These are phyloP conservation scores for Siphonodentalium dalli DNA, from an alignment of 2,888 invertebrate genomes.

Conservation along the genomic window DNA sequence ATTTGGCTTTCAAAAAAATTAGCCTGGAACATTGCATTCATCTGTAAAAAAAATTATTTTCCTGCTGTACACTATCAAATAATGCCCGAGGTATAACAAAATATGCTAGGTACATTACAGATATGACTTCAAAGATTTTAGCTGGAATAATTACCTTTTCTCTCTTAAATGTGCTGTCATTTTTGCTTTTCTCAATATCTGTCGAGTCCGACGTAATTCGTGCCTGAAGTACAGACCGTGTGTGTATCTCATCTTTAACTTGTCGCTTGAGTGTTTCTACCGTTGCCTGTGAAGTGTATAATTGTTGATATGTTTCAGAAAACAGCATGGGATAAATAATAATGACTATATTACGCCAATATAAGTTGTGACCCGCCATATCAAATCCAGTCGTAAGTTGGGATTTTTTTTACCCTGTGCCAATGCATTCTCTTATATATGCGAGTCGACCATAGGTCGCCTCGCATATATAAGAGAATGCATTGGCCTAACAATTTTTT, in stretches of 20 bases:
- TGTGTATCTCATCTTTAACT: slow-evolving; percentile 62
- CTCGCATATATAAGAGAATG: too few species aligned
- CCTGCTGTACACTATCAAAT: neutral
- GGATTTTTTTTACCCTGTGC: too few species aligned
- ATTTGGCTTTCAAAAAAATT: neutral
- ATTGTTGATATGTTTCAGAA: too few species aligned
- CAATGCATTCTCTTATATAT: too few species aligned
- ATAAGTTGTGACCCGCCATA: too few species aligned
- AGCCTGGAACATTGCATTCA: too few species aligned
- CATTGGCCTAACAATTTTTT: too few species aligned
- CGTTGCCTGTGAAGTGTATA: slow-evolving; percentile 38
- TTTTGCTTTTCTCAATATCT: slow-evolving; percentile 45
- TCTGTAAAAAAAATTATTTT: neutral
- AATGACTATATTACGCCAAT: too few species aligned
- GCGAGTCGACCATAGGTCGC: too few species aligned
- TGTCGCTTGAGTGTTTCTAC: slow-evolving; percentile 53
- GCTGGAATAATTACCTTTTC: slow-evolving; percentile 44
- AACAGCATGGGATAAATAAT: too few species aligned
- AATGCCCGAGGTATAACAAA: neutral
- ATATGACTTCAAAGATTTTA: neutral
- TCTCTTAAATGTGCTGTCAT: slow-evolving; percentile 46
- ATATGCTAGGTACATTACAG: neutral
- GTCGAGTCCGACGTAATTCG: slow-evolving; percentile 52
- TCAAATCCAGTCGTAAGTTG: too few species aligned
- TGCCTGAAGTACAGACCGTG: slow-evolving; percentile 51